Evolutionary conservation across 2,113 vertebrate genomes (phyloP).

Genomic region (Uropsilus gracilis): DNA sequence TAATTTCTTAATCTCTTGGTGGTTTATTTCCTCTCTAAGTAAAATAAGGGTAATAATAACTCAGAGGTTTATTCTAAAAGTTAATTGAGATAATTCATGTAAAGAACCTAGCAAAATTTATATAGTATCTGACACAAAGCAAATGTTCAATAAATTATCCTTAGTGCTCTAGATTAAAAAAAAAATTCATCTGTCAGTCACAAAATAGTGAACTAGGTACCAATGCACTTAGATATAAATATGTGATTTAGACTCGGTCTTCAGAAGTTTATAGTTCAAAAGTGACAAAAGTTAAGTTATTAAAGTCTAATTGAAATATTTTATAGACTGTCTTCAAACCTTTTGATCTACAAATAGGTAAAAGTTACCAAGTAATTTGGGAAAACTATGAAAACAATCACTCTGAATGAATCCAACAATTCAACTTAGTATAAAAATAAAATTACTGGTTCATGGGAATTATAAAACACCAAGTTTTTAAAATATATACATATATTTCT

Average conservation of each 20-base stretch:
- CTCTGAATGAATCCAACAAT: neutral
- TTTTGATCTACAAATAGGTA: neutral
- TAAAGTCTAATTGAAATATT: neutral
- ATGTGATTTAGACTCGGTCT: neutral
- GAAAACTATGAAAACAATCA: neutral
- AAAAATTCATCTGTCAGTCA: neutral
- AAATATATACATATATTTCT: neutral
- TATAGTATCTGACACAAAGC: neutral
- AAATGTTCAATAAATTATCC: neutral
- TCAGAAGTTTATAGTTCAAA: neutral
- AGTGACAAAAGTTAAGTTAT: constrained; percentile 4
- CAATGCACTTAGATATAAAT: neutral
- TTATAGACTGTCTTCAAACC: neutral
- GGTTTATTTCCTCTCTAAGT: neutral
- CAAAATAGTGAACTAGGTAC: neutral
- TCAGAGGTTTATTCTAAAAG: neutral
- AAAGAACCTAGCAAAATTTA: neutral
- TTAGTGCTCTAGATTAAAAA: neutral
- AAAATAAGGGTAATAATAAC: neutral
- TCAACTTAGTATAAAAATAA: neutral
- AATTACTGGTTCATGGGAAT: neutral
- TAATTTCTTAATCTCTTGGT: neutral
- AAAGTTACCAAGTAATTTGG: neutral
- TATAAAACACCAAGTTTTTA: neutral
- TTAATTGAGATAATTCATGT: constrained; percentile 15